Evolutionary conservation across 1,140 invertebrate genomes (phyloP).

Genomic region (Papilio glaucus): DNA sequence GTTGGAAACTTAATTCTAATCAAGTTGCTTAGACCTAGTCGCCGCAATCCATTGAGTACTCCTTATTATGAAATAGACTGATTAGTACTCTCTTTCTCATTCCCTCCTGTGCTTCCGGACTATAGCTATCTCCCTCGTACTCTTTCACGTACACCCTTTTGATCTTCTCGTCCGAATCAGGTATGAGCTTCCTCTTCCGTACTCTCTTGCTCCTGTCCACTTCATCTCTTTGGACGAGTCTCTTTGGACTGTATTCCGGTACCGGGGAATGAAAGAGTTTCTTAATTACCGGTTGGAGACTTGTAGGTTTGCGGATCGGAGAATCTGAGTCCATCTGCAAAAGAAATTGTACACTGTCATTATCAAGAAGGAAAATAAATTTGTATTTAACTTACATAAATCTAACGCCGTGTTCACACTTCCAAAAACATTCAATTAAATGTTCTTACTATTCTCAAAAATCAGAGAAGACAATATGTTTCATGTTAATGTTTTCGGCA

Average conservation of each 20-base stretch:
- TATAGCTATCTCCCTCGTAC: conserved; percentile 54
- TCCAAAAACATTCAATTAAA: too few species aligned
- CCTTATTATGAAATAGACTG: conserved; percentile 68
- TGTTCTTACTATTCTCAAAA: too few species aligned
- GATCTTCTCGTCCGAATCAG: conserved; percentile 54
- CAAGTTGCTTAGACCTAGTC: background rate
- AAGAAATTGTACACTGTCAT: background rate
- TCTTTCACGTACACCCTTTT: conserved; percentile 60
- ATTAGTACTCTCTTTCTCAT: conserved; percentile 67
- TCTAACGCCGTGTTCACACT: too few species aligned
- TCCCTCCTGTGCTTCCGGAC: conserved; percentile 51
- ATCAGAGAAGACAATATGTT: too few species aligned
- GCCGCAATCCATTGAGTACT: conserved; percentile 63
- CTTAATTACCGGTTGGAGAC: conserved; percentile 55
- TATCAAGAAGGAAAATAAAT: too few species aligned
- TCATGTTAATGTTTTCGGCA: too few species aligned
- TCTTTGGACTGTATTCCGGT: conserved; percentile 41
- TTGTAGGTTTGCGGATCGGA: conserved; percentile 54
- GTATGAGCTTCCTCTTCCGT: conserved; percentile 60
- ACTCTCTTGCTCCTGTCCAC: conserved; percentile 44
- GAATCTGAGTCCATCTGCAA: conserved; percentile 71
- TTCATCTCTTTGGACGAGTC: conserved; percentile 13
- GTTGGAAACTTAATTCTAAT: background rate
- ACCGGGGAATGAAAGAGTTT: conserved; percentile 69
- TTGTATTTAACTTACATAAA: too few species aligned